Conservation (phyloP, 1,140 invertebrate species). For the Diorhabda elongata region DNA sequence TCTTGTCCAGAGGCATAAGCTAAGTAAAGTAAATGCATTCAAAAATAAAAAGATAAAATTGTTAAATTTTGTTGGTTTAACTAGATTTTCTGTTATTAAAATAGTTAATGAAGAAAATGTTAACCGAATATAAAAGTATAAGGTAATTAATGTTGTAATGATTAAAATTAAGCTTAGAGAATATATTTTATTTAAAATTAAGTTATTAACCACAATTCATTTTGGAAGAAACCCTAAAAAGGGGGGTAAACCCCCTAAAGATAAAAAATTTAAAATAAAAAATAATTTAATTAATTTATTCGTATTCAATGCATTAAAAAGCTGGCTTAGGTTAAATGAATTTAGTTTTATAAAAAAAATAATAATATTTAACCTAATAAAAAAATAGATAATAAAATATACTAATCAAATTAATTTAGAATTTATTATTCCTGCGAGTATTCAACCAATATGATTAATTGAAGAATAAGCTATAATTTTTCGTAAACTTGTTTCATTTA, state of each 20-base stretch:
- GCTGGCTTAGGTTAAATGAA: constrained; percentile 49
- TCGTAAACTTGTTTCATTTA: constrained; percentile 51
- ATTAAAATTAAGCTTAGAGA: constrained; percentile 42
- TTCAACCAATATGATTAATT: constrained; percentile 54
- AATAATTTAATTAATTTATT: constrained; percentile 46
- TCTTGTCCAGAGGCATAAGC: too few species aligned
- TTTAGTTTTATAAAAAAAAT: constrained; percentile 48
- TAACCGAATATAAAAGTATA: constrained; percentile 49
- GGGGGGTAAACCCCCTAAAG: constrained; percentile 51
- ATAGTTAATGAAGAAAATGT: constrained; percentile 21
- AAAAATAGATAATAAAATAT: constrained; percentile 49
- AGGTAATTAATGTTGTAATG: constrained; percentile 49
- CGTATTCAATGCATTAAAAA: constrained; percentile 45
- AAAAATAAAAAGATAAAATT: constrained; percentile 27
- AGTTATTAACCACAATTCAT: constrained; percentile 51
- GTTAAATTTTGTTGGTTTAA: constrained; percentile 9
- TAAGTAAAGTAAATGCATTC: constrained; percentile 43
- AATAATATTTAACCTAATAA: constrained; percentile 45
- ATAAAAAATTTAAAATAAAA: constrained; percentile 51
- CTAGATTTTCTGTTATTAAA: not conserved
- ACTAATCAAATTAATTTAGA: constrained; percentile 46
- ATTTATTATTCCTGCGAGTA: constrained; percentile 45
- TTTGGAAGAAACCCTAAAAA: constrained; percentile 55
- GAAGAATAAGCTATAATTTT: constrained; percentile 54
- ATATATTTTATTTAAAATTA: constrained; percentile 46